Conservation (phyloP, 2,888 invertebrate genomes). For the Drosophila austrosaltans region DNA sequence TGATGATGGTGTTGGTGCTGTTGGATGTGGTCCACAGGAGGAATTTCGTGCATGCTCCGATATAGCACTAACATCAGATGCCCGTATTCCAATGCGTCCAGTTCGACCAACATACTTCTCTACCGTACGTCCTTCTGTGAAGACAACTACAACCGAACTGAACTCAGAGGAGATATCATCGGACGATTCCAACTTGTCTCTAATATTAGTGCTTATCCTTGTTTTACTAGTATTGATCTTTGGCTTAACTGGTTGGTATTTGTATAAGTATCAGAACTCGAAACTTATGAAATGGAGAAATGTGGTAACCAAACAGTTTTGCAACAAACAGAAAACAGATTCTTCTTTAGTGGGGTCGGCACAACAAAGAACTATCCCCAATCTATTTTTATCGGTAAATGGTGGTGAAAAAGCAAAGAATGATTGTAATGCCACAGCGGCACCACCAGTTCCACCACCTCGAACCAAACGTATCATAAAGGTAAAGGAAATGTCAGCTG, state of each 20-base stretch:
- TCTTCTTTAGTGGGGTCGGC: slow-evolving; percentile 23
- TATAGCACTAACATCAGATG: slow-evolving; percentile 87
- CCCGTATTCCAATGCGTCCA: slow-evolving; percentile 83
- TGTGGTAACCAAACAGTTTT: slow-evolving; percentile 29
- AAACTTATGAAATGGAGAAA: slow-evolving; percentile 85
- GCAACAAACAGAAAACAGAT: slow-evolving; percentile 44
- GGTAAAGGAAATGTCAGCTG: slow-evolving; percentile 73
- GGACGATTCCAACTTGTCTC: slow-evolving; percentile 82
- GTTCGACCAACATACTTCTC: slow-evolving; percentile 74
- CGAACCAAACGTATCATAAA: slow-evolving; percentile 79
- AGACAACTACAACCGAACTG: slow-evolving; percentile 48
- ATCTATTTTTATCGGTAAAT: slow-evolving; percentile 25
- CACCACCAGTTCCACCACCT: slow-evolving; percentile 79
- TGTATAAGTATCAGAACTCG: slow-evolving; percentile 90
- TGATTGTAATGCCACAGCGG: not conserved
- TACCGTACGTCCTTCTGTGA: slow-evolving; percentile 67
- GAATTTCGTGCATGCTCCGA: slow-evolving; percentile 94
- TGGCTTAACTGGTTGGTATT: slow-evolving; percentile 87
- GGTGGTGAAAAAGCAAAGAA: slow-evolving; percentile 35
- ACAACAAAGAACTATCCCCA: slow-evolving; percentile 30
- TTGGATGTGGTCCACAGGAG: slow-evolving; percentile 95
- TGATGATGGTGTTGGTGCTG: slow-evolving; percentile 89
- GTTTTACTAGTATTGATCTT: slow-evolving; percentile 88
- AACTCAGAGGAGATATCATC: slow-evolving; percentile 43
- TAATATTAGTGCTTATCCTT: slow-evolving; percentile 86